phyloP scores from a whole-genome alignment of 2,113 vertebrate genomes.

The Rynchops niger region DNA sequence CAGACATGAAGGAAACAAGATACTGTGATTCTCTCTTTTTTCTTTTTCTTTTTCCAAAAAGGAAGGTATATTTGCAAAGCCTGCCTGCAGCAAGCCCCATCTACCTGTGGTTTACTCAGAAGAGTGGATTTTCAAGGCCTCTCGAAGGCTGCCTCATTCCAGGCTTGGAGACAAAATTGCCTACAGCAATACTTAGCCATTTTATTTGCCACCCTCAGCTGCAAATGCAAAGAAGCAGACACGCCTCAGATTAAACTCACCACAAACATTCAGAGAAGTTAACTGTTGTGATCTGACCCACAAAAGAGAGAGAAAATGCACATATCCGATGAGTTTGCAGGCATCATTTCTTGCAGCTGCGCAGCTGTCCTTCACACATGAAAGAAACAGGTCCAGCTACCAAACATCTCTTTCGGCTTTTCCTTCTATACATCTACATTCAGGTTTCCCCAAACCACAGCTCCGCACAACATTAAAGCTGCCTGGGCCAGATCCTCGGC shows the following conservation, averaged over 20 bases:
- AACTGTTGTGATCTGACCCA: constrained; percentile 17
- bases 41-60: background rate
- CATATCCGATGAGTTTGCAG: background rate
- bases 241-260: background rate
- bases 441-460: constrained; percentile 1
- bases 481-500: background rate
- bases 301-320: constrained; percentile 22
- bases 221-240: background rate
- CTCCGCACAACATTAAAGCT: background rate
- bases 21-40: background rate
- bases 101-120: background rate
- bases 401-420: background rate
- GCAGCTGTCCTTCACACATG: constrained; percentile 49
- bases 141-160: background rate
- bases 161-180: constrained; percentile 11
- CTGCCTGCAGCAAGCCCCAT: background rate
- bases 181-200: background rate
- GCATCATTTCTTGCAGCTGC: background rate
- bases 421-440: background rate
- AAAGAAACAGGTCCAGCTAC: background rate
- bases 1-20: background rate
- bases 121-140: background rate
- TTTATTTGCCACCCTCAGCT: constrained; percentile 29
- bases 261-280: constrained; percentile 6
- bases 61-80: background rate